These are phyloP conservation scores for Isotomurus palustris DNA, from an alignment of 2,888 invertebrate genomes.

Conservation along the genomic window DNA sequence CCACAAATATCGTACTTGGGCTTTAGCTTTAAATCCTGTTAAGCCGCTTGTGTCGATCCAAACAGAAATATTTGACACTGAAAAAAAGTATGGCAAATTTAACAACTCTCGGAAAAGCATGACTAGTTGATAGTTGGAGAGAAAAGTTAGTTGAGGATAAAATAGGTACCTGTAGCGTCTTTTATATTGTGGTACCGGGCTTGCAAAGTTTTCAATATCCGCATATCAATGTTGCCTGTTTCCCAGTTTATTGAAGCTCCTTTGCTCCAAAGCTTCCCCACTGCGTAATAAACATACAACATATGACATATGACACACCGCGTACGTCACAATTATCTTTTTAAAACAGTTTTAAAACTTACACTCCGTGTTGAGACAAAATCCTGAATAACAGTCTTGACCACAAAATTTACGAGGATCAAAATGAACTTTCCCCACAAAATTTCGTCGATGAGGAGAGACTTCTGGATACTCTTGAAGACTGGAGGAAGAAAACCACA, in stretches of 20 bases:
- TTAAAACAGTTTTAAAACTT: slow-evolving; percentile 39
- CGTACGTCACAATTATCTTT: neutral
- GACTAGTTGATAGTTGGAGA: too few relatives aligned
- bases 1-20: slow-evolving; percentile 43
- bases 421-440: slow-evolving; percentile 61
- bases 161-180: slow-evolving; percentile 41
- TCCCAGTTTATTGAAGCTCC: slow-evolving; percentile 38
- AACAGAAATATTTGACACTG: slow-evolving; percentile 46
- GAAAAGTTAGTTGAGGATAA: too few relatives aligned
- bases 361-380: slow-evolving; percentile 64
- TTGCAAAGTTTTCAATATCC: slow-evolving; percentile 35
- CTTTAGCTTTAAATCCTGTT: slow-evolving; percentile 43
- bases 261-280: slow-evolving; percentile 39
- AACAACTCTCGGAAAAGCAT: too few relatives aligned
- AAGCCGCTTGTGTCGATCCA: slow-evolving; percentile 43
- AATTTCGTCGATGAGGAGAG: slow-evolving; percentile 47
- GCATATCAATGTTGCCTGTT: slow-evolving; percentile 40
- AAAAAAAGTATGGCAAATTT: slow-evolving; percentile 17
- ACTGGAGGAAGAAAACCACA: slow-evolving; percentile 42
- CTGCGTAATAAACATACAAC: slow-evolving; percentile 17
- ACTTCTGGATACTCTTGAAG: slow-evolving; percentile 40
- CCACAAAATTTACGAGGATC: slow-evolving; percentile 68
- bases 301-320: neutral
- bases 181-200: slow-evolving; percentile 41
- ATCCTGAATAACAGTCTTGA: slow-evolving; percentile 71